phyloP scores from a whole-genome alignment of 2,888 invertebrate genomes.

The Asteroscopus sphinx region DNA sequence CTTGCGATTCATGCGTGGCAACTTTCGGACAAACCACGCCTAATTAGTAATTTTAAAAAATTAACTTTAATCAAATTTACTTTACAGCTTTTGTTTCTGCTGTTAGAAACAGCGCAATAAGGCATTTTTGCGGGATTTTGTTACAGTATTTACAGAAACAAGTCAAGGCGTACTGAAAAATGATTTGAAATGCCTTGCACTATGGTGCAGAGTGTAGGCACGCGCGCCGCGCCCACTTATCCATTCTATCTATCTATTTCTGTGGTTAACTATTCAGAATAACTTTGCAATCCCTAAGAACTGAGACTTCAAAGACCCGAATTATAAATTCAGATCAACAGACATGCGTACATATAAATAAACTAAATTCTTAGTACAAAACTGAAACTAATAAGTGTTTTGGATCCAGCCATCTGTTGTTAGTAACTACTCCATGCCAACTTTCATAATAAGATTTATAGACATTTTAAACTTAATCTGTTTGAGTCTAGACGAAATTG shows the following conservation, averaged over 20 bases:
- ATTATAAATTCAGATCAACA: constrained; percentile 17
- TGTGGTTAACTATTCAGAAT: constrained; percentile 1
- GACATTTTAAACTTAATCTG: constrained; percentile 41
- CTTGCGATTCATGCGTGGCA: too few relatives aligned
- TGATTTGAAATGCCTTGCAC: too few relatives aligned
- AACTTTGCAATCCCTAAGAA: constrained; percentile 21
- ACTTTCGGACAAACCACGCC: too few relatives aligned
- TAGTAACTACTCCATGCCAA: constrained; percentile 35
- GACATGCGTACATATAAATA: constrained; percentile 9
- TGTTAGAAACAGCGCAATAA: too few relatives aligned
- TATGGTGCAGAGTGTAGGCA: too few relatives aligned
- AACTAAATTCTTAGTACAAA: constrained; percentile 11
- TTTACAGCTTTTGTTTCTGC: too few relatives aligned
- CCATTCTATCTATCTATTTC: neutral
- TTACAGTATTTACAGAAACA: too few relatives aligned
- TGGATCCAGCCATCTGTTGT: constrained; percentile 25
- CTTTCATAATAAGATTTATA: constrained; percentile 55
- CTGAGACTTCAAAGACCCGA: constrained; percentile 20
- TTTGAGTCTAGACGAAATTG: constrained; percentile 37
- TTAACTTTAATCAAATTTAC: too few relatives aligned
- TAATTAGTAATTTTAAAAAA: too few relatives aligned
- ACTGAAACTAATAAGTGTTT: constrained; percentile 14
- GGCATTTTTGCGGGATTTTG: too few relatives aligned
- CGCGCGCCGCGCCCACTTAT: too few relatives aligned
- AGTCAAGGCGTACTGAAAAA: too few relatives aligned